Evolutionary conservation across 2,888 invertebrate genomes (phyloP), one percentile per base, ranked within the genome.

Genomic region (Cosmia pyralina): DNA sequence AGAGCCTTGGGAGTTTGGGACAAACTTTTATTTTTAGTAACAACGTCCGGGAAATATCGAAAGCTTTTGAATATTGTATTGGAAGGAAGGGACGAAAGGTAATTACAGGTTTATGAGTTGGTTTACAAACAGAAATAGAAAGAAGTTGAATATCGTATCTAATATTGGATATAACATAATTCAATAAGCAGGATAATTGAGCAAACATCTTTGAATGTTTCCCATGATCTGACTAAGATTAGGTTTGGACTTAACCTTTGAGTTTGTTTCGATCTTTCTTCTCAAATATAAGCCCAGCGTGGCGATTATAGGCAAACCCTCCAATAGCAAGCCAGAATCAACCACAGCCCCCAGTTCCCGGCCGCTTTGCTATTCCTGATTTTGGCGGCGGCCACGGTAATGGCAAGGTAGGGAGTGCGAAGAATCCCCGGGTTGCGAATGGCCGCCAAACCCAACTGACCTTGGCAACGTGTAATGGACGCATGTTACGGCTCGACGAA

Each of bases 21-120:
- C 46, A 19, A 63, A 81, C 57, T 74, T 79, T 78, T 78, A 67
- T 75, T 77, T 75, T 72, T 71, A 41, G 50, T 80, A 13, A 41
- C 50, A 44, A 50, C 19, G 22, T 70, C 41, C 19, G 34, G 52
- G 19, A 38, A 63, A 50, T 38, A 70, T 59, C 17, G n/a, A 70
- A 70, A 22, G 64, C 53, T 64, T 48, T 81, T 60, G 48, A 34
- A 64, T 57, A n/a, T 59, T 67, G 38, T 53, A 52, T 60, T 60
- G 19, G 11, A 57, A 64, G 34, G 44, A 81, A 67, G 41, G 13
- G 46, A 44, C 7, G 57, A 68, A 17, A 58, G 15, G 22, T 64
- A 65, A 68, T 67, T 67, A 50, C 53, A 70, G 58, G 22, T 63
- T 69, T 22, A 11, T 34, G 28, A 75, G 22, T 63, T 13, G 34